Conservation (phyloP, 2,113 vertebrate species). For the Malaclemys terrapin region DNA sequence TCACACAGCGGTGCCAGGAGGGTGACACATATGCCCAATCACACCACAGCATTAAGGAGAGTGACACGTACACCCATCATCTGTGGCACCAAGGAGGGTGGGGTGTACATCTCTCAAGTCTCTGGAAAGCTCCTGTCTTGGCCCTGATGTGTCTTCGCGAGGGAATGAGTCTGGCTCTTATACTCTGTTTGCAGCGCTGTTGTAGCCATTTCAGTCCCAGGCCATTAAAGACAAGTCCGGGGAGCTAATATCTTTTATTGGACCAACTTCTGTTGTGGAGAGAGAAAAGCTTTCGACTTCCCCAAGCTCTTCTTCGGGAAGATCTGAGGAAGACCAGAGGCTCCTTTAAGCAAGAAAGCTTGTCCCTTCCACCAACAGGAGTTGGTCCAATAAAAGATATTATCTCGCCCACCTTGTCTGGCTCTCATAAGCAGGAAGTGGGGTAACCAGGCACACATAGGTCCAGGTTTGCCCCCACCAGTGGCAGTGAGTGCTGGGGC, state of each 20-base stretch:
- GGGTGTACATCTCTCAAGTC: neutral
- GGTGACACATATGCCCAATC: too few relatives aligned
- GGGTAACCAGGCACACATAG: neutral
- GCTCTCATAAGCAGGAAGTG: neutral
- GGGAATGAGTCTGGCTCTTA: neutral
- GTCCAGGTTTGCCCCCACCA: rapidly evolving
- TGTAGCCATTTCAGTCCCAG: neutral
- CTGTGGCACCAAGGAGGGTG: neutral
- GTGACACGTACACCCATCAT: neutral
- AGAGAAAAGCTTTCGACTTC: neutral
- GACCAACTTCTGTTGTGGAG: neutral
- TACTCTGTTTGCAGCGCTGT: neutral
- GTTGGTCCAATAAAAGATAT: neutral
- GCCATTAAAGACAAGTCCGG: neutral
- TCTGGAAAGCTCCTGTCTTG: neutral
- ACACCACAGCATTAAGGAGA: neutral
- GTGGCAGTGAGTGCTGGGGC: rapidly evolving
- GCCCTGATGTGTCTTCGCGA: neutral
- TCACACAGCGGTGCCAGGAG: too few relatives aligned
- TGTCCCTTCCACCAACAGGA: neutral
- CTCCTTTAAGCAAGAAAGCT: neutral
- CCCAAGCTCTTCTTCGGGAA: neutral
- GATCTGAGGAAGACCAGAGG: neutral
- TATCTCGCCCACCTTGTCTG: neutral
- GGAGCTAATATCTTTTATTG: neutral